Evolutionary conservation across 2,113 vertebrate species (phyloP).

Genomic region (Spea bombifrons): DNA sequence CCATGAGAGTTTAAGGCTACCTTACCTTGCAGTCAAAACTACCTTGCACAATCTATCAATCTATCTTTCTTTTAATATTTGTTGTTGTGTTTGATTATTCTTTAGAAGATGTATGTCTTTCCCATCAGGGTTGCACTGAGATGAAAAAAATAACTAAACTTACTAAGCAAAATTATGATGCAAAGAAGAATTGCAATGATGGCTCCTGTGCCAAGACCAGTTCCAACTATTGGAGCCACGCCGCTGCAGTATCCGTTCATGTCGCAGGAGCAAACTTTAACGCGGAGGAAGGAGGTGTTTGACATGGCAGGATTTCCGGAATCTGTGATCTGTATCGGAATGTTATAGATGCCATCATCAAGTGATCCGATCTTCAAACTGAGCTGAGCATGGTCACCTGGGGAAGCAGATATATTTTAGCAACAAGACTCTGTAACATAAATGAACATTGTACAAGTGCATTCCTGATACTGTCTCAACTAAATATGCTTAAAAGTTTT

Average conservation of each 20-base stretch:
- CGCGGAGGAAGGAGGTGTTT: conserved; percentile 86
- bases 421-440: no score
- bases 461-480: no score
- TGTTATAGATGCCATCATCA: conserved; percentile 87
- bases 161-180: conserved; percentile 95
- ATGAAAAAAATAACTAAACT: conserved; percentile 61
- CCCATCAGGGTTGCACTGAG: no score
- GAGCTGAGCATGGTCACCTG: conserved; percentile 90
- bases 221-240: conserved; percentile 84
- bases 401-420: conserved; percentile 6
- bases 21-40: neutral
- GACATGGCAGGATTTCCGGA: conserved; percentile 92
- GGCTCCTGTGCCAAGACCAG: conserved; percentile 89
- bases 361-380: conserved; percentile 86
- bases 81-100: no score
- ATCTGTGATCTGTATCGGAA: conserved; percentile 93
- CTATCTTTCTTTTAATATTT: no score
- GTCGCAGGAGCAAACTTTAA: conserved; percentile 95
- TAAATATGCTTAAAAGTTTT: no score
- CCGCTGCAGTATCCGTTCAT: conserved; percentile 90
- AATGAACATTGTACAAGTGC: no score
- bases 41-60: no score
- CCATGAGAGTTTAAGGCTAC: neutral
- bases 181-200: conserved; percentile 96
- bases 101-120: no score